phyloP scores from a whole-genome alignment of 2,797 vertebrate species.

The Poliocrania exsul region DNA sequence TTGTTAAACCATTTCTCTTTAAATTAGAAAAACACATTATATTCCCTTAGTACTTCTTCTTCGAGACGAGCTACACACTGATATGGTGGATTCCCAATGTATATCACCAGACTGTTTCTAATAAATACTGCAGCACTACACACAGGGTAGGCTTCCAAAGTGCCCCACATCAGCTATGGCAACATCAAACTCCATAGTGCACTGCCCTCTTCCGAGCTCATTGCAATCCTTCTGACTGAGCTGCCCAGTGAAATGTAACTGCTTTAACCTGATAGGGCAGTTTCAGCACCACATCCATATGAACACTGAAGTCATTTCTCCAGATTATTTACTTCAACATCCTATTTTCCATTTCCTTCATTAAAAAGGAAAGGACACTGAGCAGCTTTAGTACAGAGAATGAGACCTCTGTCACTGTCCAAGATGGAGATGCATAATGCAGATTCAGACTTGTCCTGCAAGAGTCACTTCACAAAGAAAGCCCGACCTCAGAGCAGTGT shows the following conservation, averaged over 20 bases:
- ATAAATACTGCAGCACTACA: not conserved
- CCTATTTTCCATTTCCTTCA: not conserved
- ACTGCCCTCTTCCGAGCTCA: not conserved
- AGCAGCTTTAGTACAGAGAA: not conserved
- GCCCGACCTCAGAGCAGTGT: not conserved
- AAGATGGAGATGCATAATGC: not conserved
- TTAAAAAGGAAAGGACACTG: not conserved
- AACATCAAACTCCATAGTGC: not conserved
- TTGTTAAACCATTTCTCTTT: not conserved
- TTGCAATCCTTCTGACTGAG: not conserved
- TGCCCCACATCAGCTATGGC: not conserved
- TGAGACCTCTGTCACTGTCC: not conserved
- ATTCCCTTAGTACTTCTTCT: not conserved
- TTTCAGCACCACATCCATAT: not conserved
- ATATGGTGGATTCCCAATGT: not conserved
- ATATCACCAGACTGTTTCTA: not conserved
- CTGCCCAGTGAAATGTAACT: not conserved
- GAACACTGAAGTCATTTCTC: not conserved
- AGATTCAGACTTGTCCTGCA: not conserved
- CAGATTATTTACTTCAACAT: not conserved
- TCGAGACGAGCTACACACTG: not conserved
- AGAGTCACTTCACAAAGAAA: not conserved
- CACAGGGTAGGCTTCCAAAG: not conserved
- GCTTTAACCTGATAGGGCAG: not conserved
- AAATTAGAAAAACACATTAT: not conserved